phyloP scores from a whole-genome alignment of 2,797 vertebrate genomes.

The Harpagifer antarcticus region DNA sequence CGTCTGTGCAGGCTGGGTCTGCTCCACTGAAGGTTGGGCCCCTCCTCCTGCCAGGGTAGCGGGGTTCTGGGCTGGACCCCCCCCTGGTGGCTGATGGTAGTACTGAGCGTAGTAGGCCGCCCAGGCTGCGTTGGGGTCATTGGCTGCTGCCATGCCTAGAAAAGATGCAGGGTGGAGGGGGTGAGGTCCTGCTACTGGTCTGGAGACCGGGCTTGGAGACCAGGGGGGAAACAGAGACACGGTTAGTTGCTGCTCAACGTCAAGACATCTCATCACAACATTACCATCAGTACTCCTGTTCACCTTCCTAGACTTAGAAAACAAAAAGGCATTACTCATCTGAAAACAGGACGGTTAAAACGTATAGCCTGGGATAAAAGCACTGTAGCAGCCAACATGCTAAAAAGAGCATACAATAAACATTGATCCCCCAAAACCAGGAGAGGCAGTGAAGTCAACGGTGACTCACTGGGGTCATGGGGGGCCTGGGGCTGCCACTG shows the following conservation, averaged over 20 bases:
- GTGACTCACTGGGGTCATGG: constrained; percentile 90
- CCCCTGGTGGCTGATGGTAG: constrained; percentile 90
- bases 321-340: constrained; percentile 34
- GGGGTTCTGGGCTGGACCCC: constrained; percentile 86
- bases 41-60: constrained; percentile 79
- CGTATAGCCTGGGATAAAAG: constrained; percentile 9
- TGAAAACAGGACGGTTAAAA: constrained; percentile 28
- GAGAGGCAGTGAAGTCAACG: constrained; percentile 19
- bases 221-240: constrained; percentile 69
- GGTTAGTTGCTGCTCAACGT: constrained; percentile 60
- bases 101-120: constrained; percentile 94
- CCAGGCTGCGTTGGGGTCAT: constrained; percentile 91
- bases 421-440: constrained; percentile 14
- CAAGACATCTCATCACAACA: constrained; percentile 55
- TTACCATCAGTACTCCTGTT: constrained; percentile 55
- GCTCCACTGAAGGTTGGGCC: constrained; percentile 76
- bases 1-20: constrained; percentile 81
- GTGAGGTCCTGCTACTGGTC: constrained; percentile 61
- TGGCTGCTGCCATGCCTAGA: constrained; percentile 88
- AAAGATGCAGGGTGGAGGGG: constrained; percentile 45
- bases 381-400: background rate
- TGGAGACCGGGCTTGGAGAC: constrained; percentile 69
- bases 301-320: constrained; percentile 41
- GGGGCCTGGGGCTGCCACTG: constrained; percentile 91
- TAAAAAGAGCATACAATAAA: background rate